Evolutionary conservation across 1,140 invertebrate species (phyloP).

Genomic region (Drosophila ironensis): DNA sequence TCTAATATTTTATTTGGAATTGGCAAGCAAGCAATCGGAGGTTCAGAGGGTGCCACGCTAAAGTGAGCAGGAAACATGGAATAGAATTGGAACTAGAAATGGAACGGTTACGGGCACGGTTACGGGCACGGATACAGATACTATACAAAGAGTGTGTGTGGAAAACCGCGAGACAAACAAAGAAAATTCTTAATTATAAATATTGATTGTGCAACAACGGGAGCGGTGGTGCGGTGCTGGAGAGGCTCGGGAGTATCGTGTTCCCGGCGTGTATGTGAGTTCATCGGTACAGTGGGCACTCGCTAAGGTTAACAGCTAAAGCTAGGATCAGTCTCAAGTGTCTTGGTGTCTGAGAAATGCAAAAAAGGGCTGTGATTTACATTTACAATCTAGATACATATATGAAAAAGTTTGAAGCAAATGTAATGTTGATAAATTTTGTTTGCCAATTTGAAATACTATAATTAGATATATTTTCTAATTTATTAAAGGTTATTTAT

Average conservation of each 20-base stretch:
- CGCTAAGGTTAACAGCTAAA: too few relatives aligned
- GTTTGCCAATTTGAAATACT: too few relatives aligned
- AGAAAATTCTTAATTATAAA: constrained; percentile 76
- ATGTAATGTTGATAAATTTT: too few relatives aligned
- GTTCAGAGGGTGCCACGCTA: constrained; percentile 57
- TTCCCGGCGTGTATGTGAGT: constrained; percentile 50
- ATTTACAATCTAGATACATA: too few relatives aligned
- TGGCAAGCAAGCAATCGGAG: constrained; percentile 36
- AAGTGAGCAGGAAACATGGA: constrained; percentile 75
- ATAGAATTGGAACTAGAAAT: too few relatives aligned
- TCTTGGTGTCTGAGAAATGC: too few relatives aligned
- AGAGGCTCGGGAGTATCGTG: constrained; percentile 9
- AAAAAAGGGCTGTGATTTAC: too few relatives aligned
- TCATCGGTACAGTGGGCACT: constrained; percentile 46
- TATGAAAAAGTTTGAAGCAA: too few relatives aligned
- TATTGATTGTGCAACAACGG: constrained; percentile 69
- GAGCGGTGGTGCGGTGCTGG: not conserved
- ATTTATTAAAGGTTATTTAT: too few relatives aligned
- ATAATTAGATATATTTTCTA: too few relatives aligned
- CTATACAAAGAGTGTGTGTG: constrained; percentile 27
- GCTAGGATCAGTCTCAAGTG: too few relatives aligned
- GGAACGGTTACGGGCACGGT: constrained; percentile 12
- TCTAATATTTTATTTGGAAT: constrained; percentile 65
- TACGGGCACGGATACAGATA: constrained; percentile 18
- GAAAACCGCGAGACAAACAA: constrained; percentile 70